Base-by-base conservation (phyloP, 2,113 vertebrate genomes). In the Origma solitaria region DNA sequence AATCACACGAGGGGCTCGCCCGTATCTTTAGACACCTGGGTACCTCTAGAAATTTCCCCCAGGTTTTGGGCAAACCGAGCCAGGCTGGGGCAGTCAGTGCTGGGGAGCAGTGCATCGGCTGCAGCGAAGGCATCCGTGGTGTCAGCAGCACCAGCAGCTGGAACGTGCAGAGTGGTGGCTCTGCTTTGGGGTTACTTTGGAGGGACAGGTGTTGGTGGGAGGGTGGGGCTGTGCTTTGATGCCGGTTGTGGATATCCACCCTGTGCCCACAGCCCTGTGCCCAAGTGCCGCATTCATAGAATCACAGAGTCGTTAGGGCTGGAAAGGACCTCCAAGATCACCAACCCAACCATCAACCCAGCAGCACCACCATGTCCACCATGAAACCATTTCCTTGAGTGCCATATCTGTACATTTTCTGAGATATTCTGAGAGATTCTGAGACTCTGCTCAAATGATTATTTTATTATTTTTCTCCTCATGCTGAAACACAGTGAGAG, bases 1-100 rank as follows among this genome's bases (percentile, higher is more conserved):
- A 61, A 40, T 19, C 68, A n/a, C 35, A 2, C 0, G 0, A 31
- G 37, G 45, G 45, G 18, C 15, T 40, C 1, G 0, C 11, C 23
- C 7, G 3, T 33, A 10, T 28, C 62, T 57, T 37, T 21, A 12
- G 45, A 15, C 27, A n/a, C 14, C 27, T 13, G 1, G 0, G 8
- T 57, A 14, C 60, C 50, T 54, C 37, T 24, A 17, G 49, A 24
- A 31, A 28, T 61, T 65, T 50, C 23, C 31, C 3, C 6, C 4
- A 25, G 10, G 21, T 24, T 91, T 57, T 23, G 62, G 51, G 40
- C 64, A 27, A 61, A 60, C 10, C 40, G 8, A 4, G 51, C 4
- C 24, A 15, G 47, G 24, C 73, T 30, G 15, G 12, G 27, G 45
- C 33, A 60, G 33, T 33, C 54, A 23, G 18, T 44, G 54, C 54